A percentile compares a stretch with the other conserved stretches of the same genome.
phyloP scores from a whole-genome alignment of 2,113 vertebrate genomes.

The Dendrocopos noguchii region DNA sequence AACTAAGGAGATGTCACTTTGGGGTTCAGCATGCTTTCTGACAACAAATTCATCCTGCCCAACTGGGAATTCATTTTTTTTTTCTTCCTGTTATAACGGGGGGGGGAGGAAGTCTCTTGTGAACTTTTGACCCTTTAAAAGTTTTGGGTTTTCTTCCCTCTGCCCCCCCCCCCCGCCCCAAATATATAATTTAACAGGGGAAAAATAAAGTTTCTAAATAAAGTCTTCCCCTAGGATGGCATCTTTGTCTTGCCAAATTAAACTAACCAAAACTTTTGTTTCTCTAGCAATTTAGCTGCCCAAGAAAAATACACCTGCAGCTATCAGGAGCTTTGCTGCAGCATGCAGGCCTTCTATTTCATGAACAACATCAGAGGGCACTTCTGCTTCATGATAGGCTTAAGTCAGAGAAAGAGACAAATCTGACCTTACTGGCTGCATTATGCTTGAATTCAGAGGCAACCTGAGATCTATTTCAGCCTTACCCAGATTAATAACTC shows the following conservation, averaged over 20 bases:
- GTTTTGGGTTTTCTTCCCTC: neutral
- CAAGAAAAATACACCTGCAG: slow-evolving; percentile 85
- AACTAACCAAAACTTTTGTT: slow-evolving; percentile 81
- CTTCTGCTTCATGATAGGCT: slow-evolving; percentile 42
- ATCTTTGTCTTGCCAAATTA: slow-evolving; percentile 77
- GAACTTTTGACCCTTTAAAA: slow-evolving; percentile 73
- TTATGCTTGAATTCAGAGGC: neutral
- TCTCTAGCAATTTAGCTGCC: slow-evolving; percentile 76
- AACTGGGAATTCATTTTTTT: neutral
- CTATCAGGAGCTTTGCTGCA: slow-evolving; percentile 59
- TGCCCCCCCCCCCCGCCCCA: too few relatives aligned
- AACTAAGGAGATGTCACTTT: neutral
- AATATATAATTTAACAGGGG: slow-evolving; percentile 70
- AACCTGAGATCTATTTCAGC: neutral
- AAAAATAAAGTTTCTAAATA: slow-evolving; percentile 82
- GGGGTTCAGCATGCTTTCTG: neutral
- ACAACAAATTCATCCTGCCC: neutral
- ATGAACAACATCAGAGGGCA: slow-evolving; percentile 51
- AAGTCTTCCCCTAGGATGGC: slow-evolving; percentile 76
- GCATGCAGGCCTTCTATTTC: slow-evolving; percentile 8
- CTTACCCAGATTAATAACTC: neutral
- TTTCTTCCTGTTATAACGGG: neutral
- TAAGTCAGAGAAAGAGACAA: slow-evolving; percentile 22
- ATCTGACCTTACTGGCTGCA: neutral
- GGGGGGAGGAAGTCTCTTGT: neutral